Conservation (phyloP, 2,888 invertebrate species). For the Scaptomyza caliginosa region DNA sequence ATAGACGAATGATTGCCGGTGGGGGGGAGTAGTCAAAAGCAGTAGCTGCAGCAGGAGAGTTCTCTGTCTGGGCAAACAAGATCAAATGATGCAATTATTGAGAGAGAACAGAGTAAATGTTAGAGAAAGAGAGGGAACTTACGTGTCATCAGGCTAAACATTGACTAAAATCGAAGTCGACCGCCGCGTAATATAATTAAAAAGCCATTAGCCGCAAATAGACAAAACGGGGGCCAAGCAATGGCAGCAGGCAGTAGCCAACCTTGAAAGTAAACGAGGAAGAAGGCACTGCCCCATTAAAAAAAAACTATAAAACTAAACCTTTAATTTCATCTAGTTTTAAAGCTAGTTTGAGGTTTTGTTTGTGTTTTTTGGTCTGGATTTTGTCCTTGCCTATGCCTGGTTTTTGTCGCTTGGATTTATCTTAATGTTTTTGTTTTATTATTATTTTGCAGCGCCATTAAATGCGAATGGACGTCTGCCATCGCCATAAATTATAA, state of each 20-base stretch:
- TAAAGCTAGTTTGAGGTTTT: too few relatives aligned
- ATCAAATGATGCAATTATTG: slow-evolving; percentile 75
- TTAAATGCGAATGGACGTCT: slow-evolving; percentile 61
- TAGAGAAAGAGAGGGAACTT: not conserved
- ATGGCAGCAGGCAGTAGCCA: slow-evolving; percentile 6
- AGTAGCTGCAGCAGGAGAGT: not conserved
- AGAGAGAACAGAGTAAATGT: slow-evolving; percentile 1
- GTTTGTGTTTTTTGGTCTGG: not conserved
- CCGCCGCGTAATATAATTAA: slow-evolving; percentile 74
- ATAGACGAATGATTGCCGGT: slow-evolving; percentile 52
- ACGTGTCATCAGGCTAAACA: slow-evolving; percentile 30
- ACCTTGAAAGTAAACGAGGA: slow-evolving; percentile 56
- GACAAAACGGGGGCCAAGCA: slow-evolving; percentile 28
- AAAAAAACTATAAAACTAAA: not conserved
- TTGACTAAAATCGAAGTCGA: slow-evolving; percentile 55
- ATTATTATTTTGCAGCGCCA: slow-evolving; percentile 46
- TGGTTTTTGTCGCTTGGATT: slow-evolving; percentile 20
- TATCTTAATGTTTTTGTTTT: slow-evolving; percentile 14
- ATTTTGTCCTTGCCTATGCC: slow-evolving; percentile 2
- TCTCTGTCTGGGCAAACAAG: slow-evolving; percentile 46
- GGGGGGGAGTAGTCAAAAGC: slow-evolving; percentile 1
- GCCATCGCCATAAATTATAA: slow-evolving; percentile 80
- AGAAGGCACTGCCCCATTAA: not conserved
- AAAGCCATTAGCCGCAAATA: slow-evolving; percentile 72
- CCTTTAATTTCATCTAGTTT: not conserved